Evolutionary conservation across 2,888 invertebrate genomes (phyloP).

Genomic region (Ectemnius continuus): DNA sequence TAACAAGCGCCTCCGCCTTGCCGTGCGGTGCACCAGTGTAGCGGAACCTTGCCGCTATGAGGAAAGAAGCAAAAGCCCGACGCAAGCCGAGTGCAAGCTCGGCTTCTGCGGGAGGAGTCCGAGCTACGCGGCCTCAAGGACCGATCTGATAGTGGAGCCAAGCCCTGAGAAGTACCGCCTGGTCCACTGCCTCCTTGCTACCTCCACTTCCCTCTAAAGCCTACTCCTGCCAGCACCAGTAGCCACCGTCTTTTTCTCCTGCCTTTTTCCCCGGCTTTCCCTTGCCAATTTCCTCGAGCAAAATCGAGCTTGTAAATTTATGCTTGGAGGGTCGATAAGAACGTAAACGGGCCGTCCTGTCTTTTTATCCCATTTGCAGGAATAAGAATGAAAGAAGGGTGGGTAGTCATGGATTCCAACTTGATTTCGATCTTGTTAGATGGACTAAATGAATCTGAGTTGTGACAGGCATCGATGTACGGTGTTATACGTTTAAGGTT

Average conservation of each 20-base stretch:
- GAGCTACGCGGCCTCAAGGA: conserved; percentile 36
- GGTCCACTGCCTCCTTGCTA: conserved; percentile 35
- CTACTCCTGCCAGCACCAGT: not conserved
- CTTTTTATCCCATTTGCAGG: conserved; percentile 56
- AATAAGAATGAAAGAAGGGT: conserved; percentile 29
- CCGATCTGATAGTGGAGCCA: conserved; percentile 65
- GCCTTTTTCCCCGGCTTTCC: conserved; percentile 3
- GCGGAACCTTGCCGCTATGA: conserved; percentile 17
- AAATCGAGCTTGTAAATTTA: conserved; percentile 72
- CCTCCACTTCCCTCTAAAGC: conserved; percentile 1
- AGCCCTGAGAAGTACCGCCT: conserved; percentile 44
- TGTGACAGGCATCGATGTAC: too few relatives aligned
- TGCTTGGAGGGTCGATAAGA: conserved; percentile 68
- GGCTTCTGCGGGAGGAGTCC: conserved; percentile 38
- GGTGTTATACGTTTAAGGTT: not conserved
- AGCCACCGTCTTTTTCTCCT: conserved; percentile 54
- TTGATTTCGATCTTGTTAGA: too few relatives aligned
- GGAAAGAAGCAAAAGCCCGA: conserved; percentile 24
- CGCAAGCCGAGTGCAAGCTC: conserved; percentile 26
- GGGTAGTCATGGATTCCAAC: conserved; percentile 5
- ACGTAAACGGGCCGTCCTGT: conserved; percentile 68
- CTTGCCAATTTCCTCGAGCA: conserved; percentile 28
- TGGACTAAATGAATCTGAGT: too few relatives aligned
- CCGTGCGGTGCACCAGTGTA: conserved; percentile 9
- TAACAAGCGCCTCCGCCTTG: conserved; percentile 64